phyloP scores from a whole-genome alignment of 2,113 vertebrate genomes.

The Chionis minor region DNA sequence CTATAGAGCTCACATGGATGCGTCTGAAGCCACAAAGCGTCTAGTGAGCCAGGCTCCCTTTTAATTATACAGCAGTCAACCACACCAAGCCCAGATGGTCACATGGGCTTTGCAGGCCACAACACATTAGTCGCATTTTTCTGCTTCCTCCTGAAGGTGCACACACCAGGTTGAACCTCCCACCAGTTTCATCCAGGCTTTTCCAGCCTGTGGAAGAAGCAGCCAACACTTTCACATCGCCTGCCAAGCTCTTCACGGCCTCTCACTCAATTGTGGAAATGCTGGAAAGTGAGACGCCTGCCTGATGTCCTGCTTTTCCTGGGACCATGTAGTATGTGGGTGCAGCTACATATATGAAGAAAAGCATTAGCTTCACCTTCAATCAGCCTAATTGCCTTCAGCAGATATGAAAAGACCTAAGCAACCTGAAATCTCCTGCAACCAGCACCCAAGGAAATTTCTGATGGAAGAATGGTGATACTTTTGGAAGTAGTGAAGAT shows the following conservation, averaged over 20 bases:
- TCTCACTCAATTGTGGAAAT: neutral
- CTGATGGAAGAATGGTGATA: neutral
- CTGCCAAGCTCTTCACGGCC: neutral
- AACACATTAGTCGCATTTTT: neutral
- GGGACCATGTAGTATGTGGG: neutral
- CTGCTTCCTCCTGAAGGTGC: neutral
- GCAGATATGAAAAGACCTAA: neutral
- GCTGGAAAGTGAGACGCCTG: neutral
- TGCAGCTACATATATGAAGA: neutral
- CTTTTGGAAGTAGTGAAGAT: neutral
- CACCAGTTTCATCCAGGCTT: neutral
- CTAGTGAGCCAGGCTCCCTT: slow-evolving; percentile 19
- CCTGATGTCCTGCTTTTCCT: neutral
- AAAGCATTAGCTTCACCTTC: neutral
- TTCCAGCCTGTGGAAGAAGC: neutral
- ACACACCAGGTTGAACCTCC: neutral
- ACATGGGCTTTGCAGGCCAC: neutral
- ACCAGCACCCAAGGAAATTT: neutral
- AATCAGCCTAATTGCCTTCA: neutral
- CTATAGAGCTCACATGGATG: slow-evolving; percentile 32
- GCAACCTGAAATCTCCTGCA: neutral
- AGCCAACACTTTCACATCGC: neutral
- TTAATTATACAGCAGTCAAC: neutral
- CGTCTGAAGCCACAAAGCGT: neutral
- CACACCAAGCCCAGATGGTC: neutral